Evolutionary conservation across 2,113 vertebrate species (phyloP).

Genomic region (Crypturellus undulatus): DNA sequence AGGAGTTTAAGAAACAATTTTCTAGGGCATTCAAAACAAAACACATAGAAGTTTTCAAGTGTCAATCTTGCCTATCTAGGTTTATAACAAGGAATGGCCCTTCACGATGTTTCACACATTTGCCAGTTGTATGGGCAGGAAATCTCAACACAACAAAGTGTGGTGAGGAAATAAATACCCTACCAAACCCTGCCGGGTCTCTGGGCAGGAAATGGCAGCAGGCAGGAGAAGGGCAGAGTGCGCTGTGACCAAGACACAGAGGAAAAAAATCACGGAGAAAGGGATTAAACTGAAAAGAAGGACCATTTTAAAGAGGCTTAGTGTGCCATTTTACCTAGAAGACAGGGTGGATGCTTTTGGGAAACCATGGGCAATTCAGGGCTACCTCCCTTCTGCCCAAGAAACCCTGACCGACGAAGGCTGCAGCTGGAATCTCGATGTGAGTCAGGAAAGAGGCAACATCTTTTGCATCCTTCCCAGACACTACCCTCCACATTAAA

Average conservation of each 20-base stretch:
- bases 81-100: neutral
- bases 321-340: neutral
- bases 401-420: neutral
- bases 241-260: neutral
- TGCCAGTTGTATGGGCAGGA: neutral
- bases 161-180: neutral
- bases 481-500: neutral
- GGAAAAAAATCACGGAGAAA: neutral
- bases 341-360: neutral
- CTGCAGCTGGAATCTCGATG: neutral
- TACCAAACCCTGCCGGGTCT: neutral
- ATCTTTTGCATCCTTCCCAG: neutral
- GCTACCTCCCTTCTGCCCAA: neutral
- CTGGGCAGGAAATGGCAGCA: neutral
- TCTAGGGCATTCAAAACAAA: neutral
- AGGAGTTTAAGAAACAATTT: neutral
- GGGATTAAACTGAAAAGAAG: neutral
- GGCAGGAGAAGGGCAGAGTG: accelerated
- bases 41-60: neutral
- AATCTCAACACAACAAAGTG: neutral
- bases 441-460: neutral
- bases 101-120: neutral
- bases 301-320: neutral
- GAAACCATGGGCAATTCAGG: accelerated
- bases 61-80: neutral